phyloP scores from a whole-genome alignment of 37 sponge, comb jelly and placozoan genomes.

The Theonella swinhoei region DNA sequence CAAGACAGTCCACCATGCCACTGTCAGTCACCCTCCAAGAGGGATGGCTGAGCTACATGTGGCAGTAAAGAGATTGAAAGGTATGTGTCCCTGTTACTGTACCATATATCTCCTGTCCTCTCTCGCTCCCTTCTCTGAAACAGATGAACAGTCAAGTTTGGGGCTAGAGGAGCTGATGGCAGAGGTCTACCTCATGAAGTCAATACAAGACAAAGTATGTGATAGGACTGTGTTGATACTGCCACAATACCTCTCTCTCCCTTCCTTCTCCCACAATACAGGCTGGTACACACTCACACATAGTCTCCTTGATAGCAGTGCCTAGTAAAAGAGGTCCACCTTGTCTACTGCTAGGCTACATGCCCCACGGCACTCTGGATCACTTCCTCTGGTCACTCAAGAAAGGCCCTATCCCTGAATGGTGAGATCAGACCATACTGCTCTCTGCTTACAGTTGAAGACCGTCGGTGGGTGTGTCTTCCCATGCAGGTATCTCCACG shows the following conservation, averaged over 20 bases:
- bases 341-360: constrained; percentile 55
- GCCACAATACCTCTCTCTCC: neutral
- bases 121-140: neutral
- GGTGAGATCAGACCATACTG: too few species aligned
- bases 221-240: neutral
- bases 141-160: constrained; percentile 62
- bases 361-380: constrained; percentile 63
- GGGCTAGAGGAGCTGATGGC: constrained; percentile 60
- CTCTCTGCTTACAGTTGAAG: too few species aligned
- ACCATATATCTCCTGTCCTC: neutral
- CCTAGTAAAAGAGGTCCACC: constrained; percentile 25
- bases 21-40: constrained; percentile 18
- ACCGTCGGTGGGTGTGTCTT: too few species aligned
- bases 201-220: constrained; percentile 33
- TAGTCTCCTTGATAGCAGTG: constrained; percentile 40
- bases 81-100: constrained; percentile 23
- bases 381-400: constrained; percentile 43
- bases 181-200: constrained; percentile 33
- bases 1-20: constrained; percentile 65
- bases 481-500: constrained; percentile 56
- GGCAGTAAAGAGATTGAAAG: constrained; percentile 68
- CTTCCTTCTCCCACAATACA: neutral
- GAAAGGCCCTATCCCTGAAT: constrained; percentile 67
- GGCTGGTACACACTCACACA: constrained; percentile 62
- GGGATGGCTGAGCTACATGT: constrained; percentile 12